phyloP scores from a whole-genome alignment of 2,113 vertebrate genomes.

The Rhabdomys dilectus region DNA sequence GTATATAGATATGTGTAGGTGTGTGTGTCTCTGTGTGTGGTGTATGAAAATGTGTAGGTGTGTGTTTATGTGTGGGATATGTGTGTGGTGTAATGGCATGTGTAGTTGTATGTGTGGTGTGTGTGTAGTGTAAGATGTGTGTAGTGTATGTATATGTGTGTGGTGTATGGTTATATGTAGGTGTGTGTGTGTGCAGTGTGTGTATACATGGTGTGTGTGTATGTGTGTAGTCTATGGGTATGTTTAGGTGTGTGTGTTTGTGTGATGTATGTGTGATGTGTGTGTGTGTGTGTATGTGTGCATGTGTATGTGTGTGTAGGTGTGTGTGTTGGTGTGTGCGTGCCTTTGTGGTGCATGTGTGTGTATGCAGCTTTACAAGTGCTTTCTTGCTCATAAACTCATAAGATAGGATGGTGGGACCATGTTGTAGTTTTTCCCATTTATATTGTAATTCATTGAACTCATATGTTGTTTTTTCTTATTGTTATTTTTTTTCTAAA shows the following conservation, averaged over 20 bases:
- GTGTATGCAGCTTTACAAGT: not conserved
- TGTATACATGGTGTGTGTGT: not conserved
- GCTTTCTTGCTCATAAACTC: not conserved
- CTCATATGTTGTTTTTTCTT: not conserved
- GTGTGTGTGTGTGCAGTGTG: not conserved
- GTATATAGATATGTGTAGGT: not conserved
- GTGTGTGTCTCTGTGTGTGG: too few species aligned
- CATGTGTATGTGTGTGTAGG: not conserved
- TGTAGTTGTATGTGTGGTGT: not conserved
- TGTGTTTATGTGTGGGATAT: not conserved
- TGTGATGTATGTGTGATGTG: too few species aligned
- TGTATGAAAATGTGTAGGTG: not conserved
- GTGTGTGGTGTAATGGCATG: not conserved
- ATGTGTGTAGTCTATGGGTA: not conserved
- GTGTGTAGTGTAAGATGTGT: too few species aligned
- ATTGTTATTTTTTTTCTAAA: not conserved
- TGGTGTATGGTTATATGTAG: not conserved
- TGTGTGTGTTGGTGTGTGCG: too few species aligned
- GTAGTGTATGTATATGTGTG: not conserved
- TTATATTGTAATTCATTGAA: conserved; percentile 19
- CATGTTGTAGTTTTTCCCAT: not conserved
- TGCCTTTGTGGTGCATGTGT: not conserved
- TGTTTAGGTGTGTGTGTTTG: not conserved
- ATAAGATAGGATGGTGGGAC: not conserved
- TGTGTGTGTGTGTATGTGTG: not conserved